phyloP scores from a whole-genome alignment of 92 coral and sea anemone genomes.

The Metridium senile region DNA sequence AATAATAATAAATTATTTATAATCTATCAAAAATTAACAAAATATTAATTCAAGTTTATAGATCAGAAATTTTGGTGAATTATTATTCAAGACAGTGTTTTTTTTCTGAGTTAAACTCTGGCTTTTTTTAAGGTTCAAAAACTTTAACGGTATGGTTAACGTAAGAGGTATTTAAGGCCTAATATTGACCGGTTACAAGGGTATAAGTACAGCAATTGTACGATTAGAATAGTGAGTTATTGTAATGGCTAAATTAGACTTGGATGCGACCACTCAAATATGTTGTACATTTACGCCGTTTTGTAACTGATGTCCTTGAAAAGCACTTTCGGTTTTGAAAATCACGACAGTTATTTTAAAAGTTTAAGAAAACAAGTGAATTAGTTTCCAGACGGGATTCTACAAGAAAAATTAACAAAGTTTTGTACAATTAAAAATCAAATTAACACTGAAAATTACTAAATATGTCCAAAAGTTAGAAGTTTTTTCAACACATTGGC shows the following conservation, averaged over 20 bases:
- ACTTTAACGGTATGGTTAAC: background rate
- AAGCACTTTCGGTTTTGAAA: background rate
- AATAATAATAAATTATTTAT: no score
- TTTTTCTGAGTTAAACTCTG: background rate
- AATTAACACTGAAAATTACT: background rate
- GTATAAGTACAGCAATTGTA: slow-evolving; percentile 4
- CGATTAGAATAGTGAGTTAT: background rate
- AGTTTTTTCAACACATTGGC: background rate
- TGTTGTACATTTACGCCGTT: background rate
- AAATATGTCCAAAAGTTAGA: background rate
- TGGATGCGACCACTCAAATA: background rate
- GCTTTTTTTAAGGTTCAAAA: background rate
- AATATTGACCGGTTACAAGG: background rate
- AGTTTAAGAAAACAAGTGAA: background rate
- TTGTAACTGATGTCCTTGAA: background rate
- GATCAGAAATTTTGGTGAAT: background rate
- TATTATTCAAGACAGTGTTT: background rate
- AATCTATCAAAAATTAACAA: background rate
- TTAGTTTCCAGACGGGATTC: background rate
- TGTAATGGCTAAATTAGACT: slow-evolving; percentile 11
- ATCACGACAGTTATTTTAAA: background rate
- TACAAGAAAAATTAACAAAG: background rate
- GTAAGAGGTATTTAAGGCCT: slow-evolving; percentile 1
- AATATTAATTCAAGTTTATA: no score
- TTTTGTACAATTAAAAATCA: slow-evolving; percentile 5